phyloP scores from a whole-genome alignment of 2,888 invertebrate species.

The Panzeria rudis region DNA sequence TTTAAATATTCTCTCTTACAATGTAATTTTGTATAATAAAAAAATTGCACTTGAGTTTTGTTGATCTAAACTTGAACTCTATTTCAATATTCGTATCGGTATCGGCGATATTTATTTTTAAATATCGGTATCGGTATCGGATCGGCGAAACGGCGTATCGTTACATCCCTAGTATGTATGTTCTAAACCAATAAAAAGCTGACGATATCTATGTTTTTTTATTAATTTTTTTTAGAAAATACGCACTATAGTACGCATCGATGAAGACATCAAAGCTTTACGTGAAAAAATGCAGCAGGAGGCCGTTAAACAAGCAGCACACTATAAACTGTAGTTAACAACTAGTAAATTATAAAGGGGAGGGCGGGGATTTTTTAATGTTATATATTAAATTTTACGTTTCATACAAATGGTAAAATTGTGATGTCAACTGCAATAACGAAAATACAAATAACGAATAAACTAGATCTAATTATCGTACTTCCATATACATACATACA shows the following conservation, averaged over 20 bases:
- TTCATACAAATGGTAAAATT: conserved; percentile 53
- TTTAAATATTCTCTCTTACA: too few species aligned
- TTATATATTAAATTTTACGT: conserved; percentile 35
- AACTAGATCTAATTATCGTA: background rate
- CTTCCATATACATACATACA: background rate
- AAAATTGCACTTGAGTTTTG: too few species aligned
- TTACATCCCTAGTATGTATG: too few species aligned
- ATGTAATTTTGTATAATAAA: too few species aligned
- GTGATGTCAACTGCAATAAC: conserved; percentile 28
- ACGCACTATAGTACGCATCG: conserved; percentile 92
- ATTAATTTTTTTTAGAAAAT: conserved; percentile 89
- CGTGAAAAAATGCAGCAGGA: conserved; percentile 91
- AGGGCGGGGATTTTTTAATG: conserved; percentile 34
- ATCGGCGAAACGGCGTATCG: too few species aligned
- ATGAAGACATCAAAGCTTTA: conserved; percentile 91
- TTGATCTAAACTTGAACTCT: too few species aligned
- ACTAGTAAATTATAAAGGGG: background rate
- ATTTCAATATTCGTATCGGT: too few species aligned
- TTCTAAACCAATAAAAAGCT: too few species aligned
- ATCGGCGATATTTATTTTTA: too few species aligned
- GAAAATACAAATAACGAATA: background rate
- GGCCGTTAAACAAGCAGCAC: conserved; percentile 79
- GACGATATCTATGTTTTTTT: too few species aligned
- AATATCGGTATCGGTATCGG: too few species aligned
- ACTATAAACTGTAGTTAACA: conserved; percentile 78